phyloP scores from a whole-genome alignment of 2,888 invertebrate genomes.

The Eugnorisma glareosa region DNA sequence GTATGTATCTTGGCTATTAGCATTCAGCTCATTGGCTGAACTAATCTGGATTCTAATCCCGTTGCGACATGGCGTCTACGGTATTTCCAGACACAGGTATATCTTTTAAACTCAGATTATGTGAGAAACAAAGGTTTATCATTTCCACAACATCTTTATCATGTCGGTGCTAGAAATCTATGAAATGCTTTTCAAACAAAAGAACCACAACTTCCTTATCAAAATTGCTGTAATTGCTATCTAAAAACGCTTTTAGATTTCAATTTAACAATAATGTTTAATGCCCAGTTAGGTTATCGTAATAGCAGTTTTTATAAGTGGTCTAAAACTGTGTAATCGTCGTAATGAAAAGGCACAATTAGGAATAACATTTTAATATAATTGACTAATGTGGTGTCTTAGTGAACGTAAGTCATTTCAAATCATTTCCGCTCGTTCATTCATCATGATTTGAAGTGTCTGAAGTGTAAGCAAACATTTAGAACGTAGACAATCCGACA shows the following conservation, averaged over 20 bases:
- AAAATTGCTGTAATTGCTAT: conserved; percentile 46
- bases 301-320: conserved; percentile 52
- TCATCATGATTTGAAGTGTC: conserved; percentile 69
- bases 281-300: conserved; percentile 54
- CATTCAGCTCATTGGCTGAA: conserved; percentile 79
- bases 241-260: conserved; percentile 57
- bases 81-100: conserved; percentile 78
- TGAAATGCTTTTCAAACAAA: conserved; percentile 48
- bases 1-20: conserved; percentile 70
- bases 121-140: conserved; percentile 68
- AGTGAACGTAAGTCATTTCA: conserved; percentile 54
- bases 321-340: conserved; percentile 54
- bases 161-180: conserved; percentile 38
- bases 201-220: conserved; percentile 49
- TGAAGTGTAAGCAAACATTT: conserved; percentile 57
- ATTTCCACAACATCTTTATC: conserved; percentile 52
- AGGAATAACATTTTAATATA: conserved; percentile 61
- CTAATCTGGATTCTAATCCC: conserved; percentile 87
- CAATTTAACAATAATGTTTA: conserved; percentile 52
- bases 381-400: conserved; percentile 65
- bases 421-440: conserved; percentile 75
- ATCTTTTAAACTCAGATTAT: conserved; percentile 72
- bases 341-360: conserved; percentile 64
- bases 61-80: conserved; percentile 78
- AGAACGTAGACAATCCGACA: conserved; percentile 44